A percentile compares a stretch with the other conserved stretches of the same genome.
Conservation (phyloP, 1,140 invertebrate genomes). For the Cephus cinctus region DNA sequence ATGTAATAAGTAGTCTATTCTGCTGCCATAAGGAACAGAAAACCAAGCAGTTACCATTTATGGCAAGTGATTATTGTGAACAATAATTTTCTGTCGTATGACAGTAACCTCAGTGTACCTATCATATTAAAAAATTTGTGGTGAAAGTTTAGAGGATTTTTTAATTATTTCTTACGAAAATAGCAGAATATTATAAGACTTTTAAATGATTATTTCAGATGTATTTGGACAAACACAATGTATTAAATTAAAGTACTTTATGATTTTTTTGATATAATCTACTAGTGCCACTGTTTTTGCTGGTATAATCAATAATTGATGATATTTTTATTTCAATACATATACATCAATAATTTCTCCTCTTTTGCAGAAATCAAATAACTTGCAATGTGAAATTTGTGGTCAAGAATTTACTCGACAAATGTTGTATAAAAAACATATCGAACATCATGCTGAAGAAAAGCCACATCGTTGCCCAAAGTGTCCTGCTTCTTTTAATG, state of each 20-base stretch:
- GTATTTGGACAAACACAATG: background rate
- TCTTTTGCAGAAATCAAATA: conserved; percentile 33
- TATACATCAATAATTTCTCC: conserved; percentile 3
- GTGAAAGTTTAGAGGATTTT: too few species aligned
- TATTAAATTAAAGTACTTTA: too few species aligned
- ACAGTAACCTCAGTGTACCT: too few species aligned
- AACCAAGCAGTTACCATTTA: too few species aligned
- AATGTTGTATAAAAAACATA: conserved; percentile 58
- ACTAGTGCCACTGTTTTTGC: background rate
- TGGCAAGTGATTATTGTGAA: background rate
- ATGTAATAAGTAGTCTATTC: too few species aligned
- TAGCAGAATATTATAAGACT: background rate
- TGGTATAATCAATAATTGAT: background rate
- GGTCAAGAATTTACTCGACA: conserved; percentile 58
- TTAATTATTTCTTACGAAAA: conserved; percentile 1
- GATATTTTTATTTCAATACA: background rate
- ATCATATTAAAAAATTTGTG: background rate
- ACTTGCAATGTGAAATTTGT: conserved; percentile 60
- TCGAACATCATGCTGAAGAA: conserved; percentile 61
- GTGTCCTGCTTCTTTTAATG: conserved; percentile 65
- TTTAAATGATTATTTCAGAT: conserved; percentile 10
- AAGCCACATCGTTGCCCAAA: conserved; percentile 64
- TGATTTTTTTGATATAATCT: background rate
- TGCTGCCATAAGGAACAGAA: too few species aligned
- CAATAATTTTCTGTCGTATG: background rate